phyloP scores from a whole-genome alignment of 1,140 invertebrate species.

The Aphelinus atriplicis region DNA sequence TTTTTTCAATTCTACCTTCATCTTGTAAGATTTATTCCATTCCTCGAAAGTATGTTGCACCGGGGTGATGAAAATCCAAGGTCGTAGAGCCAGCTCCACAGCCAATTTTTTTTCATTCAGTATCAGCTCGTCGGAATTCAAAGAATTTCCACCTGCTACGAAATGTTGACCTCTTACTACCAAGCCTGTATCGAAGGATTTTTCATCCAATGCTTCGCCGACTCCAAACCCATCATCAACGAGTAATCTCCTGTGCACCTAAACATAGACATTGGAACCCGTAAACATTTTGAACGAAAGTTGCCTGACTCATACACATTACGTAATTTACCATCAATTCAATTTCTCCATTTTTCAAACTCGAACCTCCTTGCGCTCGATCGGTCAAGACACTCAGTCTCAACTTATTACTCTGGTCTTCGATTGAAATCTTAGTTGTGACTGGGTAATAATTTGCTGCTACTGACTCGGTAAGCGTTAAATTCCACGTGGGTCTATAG shows the following conservation, averaged over 20 bases:
- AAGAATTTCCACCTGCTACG: slow-evolving; percentile 63
- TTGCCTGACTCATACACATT: no score
- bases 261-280: slow-evolving; percentile 3
- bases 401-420: slow-evolving; percentile 65
- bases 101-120: slow-evolving; percentile 45
- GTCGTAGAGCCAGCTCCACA: slow-evolving; percentile 49
- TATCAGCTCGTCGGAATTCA: slow-evolving; percentile 35
- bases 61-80: slow-evolving; percentile 62
- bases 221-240: slow-evolving; percentile 93
- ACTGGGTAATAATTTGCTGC: slow-evolving; percentile 94
- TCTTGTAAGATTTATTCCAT: slow-evolving; percentile 54
- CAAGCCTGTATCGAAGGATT: slow-evolving; percentile 77
- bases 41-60: slow-evolving; percentile 54
- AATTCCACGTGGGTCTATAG: slow-evolving; percentile 78
- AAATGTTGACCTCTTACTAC: slow-evolving; percentile 83
- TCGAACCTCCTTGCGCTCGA: slow-evolving; percentile 84
- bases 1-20: slow-evolving; percentile 51
- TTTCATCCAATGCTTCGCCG: slow-evolving; percentile 90
- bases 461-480: slow-evolving; percentile 74
- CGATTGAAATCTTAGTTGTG: slow-evolving; percentile 81
- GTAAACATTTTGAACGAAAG: no score
- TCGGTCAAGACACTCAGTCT: slow-evolving; percentile 81
- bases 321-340: slow-evolving; percentile 76
- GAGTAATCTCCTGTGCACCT: slow-evolving; percentile 85
- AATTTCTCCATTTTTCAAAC: slow-evolving; percentile 77